Conservation (phyloP, 1,140 invertebrate species). For the Brachionus asplanchnoidis region DNA sequence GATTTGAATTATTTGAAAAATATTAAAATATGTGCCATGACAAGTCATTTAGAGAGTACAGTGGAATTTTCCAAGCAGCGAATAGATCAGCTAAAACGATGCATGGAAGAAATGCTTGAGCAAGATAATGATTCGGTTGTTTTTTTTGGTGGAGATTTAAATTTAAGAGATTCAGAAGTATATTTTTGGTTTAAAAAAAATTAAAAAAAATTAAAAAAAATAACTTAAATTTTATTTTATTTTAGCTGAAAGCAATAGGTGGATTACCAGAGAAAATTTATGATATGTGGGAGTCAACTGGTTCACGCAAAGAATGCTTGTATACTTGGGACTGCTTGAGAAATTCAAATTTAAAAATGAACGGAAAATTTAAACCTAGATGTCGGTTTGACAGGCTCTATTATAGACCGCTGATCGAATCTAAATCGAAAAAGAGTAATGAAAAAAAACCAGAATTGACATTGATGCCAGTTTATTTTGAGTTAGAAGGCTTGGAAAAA, state of each 20-base stretch:
- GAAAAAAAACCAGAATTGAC: slow-evolving; percentile 7
- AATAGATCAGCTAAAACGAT: slow-evolving; percentile 57
- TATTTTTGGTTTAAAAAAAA: neutral
- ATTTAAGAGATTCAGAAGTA: slow-evolving; percentile 64
- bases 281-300: slow-evolving; percentile 62
- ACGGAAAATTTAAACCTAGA: slow-evolving; percentile 58
- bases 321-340: slow-evolving; percentile 62
- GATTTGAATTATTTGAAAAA: slow-evolving; percentile 57
- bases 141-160: slow-evolving; percentile 64
- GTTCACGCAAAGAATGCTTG: slow-evolving; percentile 58
- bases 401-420: slow-evolving; percentile 49
- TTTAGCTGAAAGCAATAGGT: slow-evolving; percentile 54
- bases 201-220: neutral
- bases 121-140: slow-evolving; percentile 54
- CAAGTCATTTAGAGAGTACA: slow-evolving; percentile 64
- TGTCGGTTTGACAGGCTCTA: slow-evolving; percentile 64
- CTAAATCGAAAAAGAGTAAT: slow-evolving; percentile 11
- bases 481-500: slow-evolving; percentile 62
- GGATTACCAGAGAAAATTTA: slow-evolving; percentile 56
- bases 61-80: slow-evolving; percentile 56
- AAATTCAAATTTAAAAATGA: slow-evolving; percentile 33
- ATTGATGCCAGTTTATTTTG: slow-evolving; percentile 61
- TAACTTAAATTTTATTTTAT: neutral
- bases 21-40: slow-evolving; percentile 59
- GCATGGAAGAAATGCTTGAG: slow-evolving; percentile 54